Base-by-base conservation (phyloP, 2,797 vertebrate genomes). In the Capromys pilorides region DNA sequence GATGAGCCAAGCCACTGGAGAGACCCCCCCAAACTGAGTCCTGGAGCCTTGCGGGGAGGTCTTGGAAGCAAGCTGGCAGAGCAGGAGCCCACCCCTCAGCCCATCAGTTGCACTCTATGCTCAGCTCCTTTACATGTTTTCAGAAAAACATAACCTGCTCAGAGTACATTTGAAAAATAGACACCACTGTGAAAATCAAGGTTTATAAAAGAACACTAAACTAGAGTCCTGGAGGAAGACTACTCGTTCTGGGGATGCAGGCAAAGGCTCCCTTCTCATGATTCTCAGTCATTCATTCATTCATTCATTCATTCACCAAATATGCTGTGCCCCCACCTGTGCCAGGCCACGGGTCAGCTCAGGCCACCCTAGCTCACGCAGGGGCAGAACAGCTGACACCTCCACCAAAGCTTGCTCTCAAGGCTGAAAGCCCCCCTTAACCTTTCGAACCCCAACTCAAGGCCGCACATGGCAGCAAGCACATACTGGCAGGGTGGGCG, bases 1-100 rank as follows among this genome's bases (percentile, higher is more conserved):
- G 45, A 36, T 21, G 8, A 49, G 26, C 2, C 36, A 28, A 36
- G 64, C 39, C 12, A 24, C 1, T 7, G 21, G 45, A 21, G 69
- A 71, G 41, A 26, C 87, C 22, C 14, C 11, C 11, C 2, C 45
- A 90, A 86, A 83, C 64, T 28, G 2, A 81, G 31, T 4, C 54
- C 57, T 0, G 18, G 24, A 28, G 18, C 11, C 16, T 31, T 1
- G 14, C 1, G 33, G 54, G 19, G 36, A 1, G 5, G 2, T 0
- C 3, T 22, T 2, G 16, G 41, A 26, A 24, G 24, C 39, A 0
- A 39, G 57, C 62, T 13, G 22, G 6, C 22, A n/a, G 49, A 24
- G 18, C 57, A 0, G 10, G 49, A 26, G 28, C 28, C 33, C 6
- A 8, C 4, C 21, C 31, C 14, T n/a, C 31, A 14, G 2, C 8